Conservation (phyloP, 2,113 vertebrate species). For the western clawed frog (Xenopus tropicalis) region DNA sequence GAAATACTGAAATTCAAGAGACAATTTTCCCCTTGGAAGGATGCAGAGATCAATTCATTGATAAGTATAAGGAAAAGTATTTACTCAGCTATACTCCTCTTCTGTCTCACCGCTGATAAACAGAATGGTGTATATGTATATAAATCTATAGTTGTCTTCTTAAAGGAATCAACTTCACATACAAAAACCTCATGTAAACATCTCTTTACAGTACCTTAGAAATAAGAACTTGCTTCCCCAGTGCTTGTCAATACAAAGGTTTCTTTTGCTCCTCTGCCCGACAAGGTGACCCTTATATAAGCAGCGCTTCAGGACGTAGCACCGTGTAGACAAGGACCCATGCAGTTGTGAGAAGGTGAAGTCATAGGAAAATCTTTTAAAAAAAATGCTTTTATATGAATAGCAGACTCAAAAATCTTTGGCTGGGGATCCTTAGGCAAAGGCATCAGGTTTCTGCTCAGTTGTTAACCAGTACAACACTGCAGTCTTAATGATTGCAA, state of each 20-base stretch:
- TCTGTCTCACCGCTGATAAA: no score
- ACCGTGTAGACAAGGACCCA: conserved; percentile 25
- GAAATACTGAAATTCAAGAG: no score
- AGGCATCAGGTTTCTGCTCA: conserved; percentile 53
- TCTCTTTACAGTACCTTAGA: conserved; percentile 55
- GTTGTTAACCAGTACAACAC: conserved; percentile 24
- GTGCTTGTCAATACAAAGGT: conserved; percentile 48
- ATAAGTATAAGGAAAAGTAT: no score
- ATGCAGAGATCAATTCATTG: no score
- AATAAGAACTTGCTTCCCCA: conserved; percentile 47
- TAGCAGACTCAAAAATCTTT: conserved; percentile 40
- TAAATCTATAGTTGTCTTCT: no score
- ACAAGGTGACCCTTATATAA: conserved; percentile 54
- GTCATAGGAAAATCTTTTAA: conserved; percentile 48
- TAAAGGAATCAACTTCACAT: no score
- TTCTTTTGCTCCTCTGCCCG: conserved; percentile 40
- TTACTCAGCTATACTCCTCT: no score
- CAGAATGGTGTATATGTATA: no score
- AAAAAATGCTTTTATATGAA: conserved; percentile 10
- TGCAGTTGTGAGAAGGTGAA: neutral
- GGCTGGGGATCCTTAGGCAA: conserved; percentile 3
- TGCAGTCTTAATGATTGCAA: conserved; percentile 51
- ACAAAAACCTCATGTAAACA: conserved; percentile 35
- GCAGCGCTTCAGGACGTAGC: conserved; percentile 39
- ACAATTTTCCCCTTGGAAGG: no score